phyloP scores from a whole-genome alignment of 23 tunicate genomes.

The Halocynthia aurantium region DNA sequence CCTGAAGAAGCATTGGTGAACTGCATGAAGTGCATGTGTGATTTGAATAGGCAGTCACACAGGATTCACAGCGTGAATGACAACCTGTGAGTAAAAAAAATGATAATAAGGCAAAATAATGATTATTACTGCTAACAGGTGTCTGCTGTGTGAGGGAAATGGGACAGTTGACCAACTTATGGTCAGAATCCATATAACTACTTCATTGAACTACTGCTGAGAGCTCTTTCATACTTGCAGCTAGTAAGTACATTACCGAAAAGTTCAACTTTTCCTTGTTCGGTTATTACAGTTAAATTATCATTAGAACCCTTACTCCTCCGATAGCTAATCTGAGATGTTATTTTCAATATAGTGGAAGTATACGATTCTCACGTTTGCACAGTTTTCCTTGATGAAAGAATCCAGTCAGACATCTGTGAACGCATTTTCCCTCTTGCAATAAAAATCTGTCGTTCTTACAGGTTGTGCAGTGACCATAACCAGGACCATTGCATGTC shows the following conservation, averaged over 20 bases:
- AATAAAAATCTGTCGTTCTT: conserved; percentile 29
- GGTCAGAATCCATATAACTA: too few relatives aligned
- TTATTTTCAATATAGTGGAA: too few relatives aligned
- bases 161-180: background rate
- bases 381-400: conserved; percentile 42
- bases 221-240: too few relatives aligned
- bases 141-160: background rate
- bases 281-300: too few relatives aligned
- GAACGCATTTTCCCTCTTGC: conserved; percentile 80
- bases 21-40: conserved; percentile 67
- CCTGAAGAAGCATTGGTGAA: conserved; percentile 44
- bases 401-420: conserved; percentile 67
- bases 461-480: conserved; percentile 82
- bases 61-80: conserved; percentile 48
- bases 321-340: too few relatives aligned
- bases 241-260: too few relatives aligned
- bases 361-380: conserved; percentile 13
- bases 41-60: conserved; percentile 50
- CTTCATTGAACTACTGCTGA: too few relatives aligned
- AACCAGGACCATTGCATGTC: conserved; percentile 75
- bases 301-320: too few relatives aligned
- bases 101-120: background rate
- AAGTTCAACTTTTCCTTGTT: too few relatives aligned
- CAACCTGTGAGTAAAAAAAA: conserved; percentile 36
- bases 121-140: background rate